Evolutionary conservation across 2,888 invertebrate species (phyloP).

Genomic region (Cheilosia variabilis): DNA sequence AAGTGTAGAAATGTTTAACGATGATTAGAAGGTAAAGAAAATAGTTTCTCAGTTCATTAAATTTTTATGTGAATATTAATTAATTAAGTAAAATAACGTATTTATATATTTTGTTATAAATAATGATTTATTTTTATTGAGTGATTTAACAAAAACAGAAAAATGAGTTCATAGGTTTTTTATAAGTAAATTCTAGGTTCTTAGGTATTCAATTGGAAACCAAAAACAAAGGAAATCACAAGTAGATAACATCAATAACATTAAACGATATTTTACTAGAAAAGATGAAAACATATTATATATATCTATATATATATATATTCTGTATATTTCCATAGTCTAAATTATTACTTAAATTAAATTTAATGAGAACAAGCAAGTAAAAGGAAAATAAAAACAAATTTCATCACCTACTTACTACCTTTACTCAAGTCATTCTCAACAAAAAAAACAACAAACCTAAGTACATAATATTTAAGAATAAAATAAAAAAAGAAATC

Average conservation of each 20-base stretch:
- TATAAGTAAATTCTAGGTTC: constrained; percentile 36
- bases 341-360: constrained; percentile 68
- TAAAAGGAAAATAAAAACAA: constrained; percentile 50
- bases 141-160: constrained; percentile 46
- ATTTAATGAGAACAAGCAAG: constrained; percentile 44
- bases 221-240: constrained; percentile 48
- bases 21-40: constrained; percentile 24
- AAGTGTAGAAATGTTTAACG: constrained; percentile 65
- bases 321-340: constrained; percentile 74
- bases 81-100: constrained; percentile 27
- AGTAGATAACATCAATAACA: constrained; percentile 73
- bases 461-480: constrained; percentile 61
- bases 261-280: constrained; percentile 68
- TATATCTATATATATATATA: constrained; percentile 37
- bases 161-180: constrained; percentile 41
- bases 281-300: constrained; percentile 66
- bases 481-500: constrained; percentile 58
- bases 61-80: constrained; percentile 64
- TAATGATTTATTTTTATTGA: constrained; percentile 51
- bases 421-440: constrained; percentile 74
- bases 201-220: constrained; percentile 71
- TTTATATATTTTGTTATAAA: constrained; percentile 67
- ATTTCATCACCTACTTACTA: constrained; percentile 73
- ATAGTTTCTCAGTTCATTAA: constrained; percentile 35
- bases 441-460: constrained; percentile 41